These are phyloP conservation scores for Polymixis flavicincta DNA, from an alignment of 2,888 invertebrate species.

Conservation along the genomic window DNA sequence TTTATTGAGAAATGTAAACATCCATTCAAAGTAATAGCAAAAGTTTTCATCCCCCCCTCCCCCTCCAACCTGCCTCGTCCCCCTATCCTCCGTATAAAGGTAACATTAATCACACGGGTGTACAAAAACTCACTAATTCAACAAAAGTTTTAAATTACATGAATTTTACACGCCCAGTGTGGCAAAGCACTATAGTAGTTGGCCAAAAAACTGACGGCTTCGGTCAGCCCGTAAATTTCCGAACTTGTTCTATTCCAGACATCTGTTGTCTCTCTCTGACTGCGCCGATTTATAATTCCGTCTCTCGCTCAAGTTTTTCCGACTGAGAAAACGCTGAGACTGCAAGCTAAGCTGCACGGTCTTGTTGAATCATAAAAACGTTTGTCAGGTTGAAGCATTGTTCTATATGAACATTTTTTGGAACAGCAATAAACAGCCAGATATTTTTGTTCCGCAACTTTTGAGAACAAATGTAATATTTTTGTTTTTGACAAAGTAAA, in stretches of 20 bases:
- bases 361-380: conserved; percentile 61
- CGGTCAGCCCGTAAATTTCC: conserved; percentile 74
- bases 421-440: conserved; percentile 51
- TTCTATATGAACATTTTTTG: conserved; percentile 58
- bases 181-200: conserved; percentile 68
- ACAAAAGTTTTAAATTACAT: conserved; percentile 76
- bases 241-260: conserved; percentile 77
- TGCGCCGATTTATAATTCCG: conserved; percentile 66
- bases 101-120: conserved; percentile 75
- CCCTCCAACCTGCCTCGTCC: conserved; percentile 17
- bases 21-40: conserved; percentile 82
- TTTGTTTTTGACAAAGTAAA: conserved; percentile 49
- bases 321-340: conserved; percentile 57
- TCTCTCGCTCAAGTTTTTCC: conserved; percentile 65
- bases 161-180: conserved; percentile 75
- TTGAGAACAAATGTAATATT: conserved; percentile 30
- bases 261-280: conserved; percentile 72
- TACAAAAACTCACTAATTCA: conserved; percentile 76
- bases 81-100: conserved; percentile 65
- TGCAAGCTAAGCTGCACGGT: conserved; percentile 59
- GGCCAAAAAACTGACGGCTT: conserved; percentile 75
- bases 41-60: conserved; percentile 73
- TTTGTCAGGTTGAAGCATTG: conserved; percentile 61
- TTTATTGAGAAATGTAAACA: conserved; percentile 86
- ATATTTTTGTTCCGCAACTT: conserved; percentile 43